These are phyloP conservation scores for Nomada fabriciana DNA, from an alignment of 2,888 invertebrate genomes.

Conservation along the genomic window DNA sequence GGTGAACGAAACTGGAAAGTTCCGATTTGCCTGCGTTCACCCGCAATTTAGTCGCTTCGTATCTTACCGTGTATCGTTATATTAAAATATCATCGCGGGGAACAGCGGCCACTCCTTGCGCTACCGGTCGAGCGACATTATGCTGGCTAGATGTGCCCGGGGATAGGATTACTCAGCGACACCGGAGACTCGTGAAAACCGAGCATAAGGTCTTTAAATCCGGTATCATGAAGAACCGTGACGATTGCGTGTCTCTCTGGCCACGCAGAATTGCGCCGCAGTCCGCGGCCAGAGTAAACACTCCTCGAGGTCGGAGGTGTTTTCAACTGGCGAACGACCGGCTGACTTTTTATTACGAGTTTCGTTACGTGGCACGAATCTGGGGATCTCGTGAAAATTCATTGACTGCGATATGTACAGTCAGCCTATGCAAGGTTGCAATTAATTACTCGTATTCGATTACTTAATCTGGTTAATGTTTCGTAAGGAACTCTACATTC, in stretches of 20 bases:
- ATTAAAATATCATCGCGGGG: conserved; percentile 67
- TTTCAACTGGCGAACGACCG: background rate
- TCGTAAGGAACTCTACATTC: no score
- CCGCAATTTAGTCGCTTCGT: no score
- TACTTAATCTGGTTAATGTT: no score
- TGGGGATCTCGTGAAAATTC: background rate
- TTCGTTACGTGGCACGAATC: background rate
- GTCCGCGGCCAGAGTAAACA: conserved; percentile 37
- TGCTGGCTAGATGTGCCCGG: conserved; percentile 72
- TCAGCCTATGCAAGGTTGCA: no score
- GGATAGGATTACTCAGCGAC: conserved; percentile 79
- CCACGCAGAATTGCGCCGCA: conserved; percentile 48
- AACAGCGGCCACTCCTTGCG: conserved; percentile 69
- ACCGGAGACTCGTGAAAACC: conserved; percentile 79
- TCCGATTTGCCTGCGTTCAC: no score
- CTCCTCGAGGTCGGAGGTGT: conserved; percentile 17
- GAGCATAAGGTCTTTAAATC: conserved; percentile 74
- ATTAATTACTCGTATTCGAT: no score
- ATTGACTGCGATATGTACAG: background rate
- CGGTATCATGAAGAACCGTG: conserved; percentile 68
- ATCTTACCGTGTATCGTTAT: background rate
- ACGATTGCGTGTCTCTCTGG: conserved; percentile 65
- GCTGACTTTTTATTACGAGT: background rate
- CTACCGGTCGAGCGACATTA: conserved; percentile 77
- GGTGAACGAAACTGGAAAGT: no score